Evolutionary conservation across 2,797 vertebrate genomes (phyloP), one percentile per base, ranked within the genome.

Genomic region (Diplodus puntazzo): DNA sequence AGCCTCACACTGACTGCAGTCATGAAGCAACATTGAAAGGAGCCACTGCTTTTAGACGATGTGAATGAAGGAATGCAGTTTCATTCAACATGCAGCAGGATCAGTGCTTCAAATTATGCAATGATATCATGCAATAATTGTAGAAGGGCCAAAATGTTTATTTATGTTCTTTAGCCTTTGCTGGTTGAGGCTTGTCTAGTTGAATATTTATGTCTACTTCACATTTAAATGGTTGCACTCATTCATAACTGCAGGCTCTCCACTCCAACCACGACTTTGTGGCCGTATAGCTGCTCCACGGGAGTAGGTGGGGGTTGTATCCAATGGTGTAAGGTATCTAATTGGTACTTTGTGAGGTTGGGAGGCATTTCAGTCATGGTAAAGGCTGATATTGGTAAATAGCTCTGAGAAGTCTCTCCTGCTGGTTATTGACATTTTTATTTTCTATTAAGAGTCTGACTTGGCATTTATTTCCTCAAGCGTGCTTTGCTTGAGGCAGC

Each of bases 201-300:
- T 77, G 69, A 87, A 80, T 79, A 64, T 81, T 77, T 54, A 69
- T 69, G 46, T 68, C n/a, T 30, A 61, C 46, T 75, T 70, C 48
- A 74, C 66, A 67, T 82, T 72, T 69, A 13, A 83, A 62, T 69
- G 21, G 27, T 48, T 58, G 9, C 64, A 45, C 60, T 81, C 63
- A 20, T 83, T 83, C 52, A 55, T 45, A 53, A 77, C 69, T 48
- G 57, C 62, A 69, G 75, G 60, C 65, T 57, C 45, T 9, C 39
- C 3, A 20, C 55, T 69, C 43, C 34, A 72, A 11, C 63, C 27
- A 25, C 42, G 64, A 48, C 73, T 75, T 59, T 69, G 71, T 27
- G 42, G 59, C 30, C 30, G 63, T 27, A 34, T 30, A 27, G 46
- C 59, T 52, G 55, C 62, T 30, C 54, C n/a, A 30, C 17, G 12